Evolutionary conservation across 2,888 invertebrate genomes (phyloP), one percentile per base, ranked within the genome.

Genomic region (Griposia aprilina): DNA sequence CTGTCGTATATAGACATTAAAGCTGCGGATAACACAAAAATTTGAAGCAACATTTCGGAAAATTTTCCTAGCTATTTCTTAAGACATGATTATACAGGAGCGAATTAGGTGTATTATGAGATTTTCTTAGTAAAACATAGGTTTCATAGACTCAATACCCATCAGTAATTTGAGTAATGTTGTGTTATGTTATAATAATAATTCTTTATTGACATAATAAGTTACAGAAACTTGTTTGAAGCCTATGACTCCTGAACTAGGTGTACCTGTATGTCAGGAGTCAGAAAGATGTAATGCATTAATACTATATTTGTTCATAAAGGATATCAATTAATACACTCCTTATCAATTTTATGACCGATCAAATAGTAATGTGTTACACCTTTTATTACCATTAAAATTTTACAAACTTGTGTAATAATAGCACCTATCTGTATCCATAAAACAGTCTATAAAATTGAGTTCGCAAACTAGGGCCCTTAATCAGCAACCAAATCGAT

Each of bases 371-470:
- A 36, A 62, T 45, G 7, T 41, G 59, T 67, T 63, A 73, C 45
- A 63, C 7, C 55, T 74, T 81, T 78, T 74, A 85, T 63, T 67
- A 30, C 52, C 48, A 59, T 78, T 50, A 67, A 55, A 23, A 52
- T 74, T 76, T 76, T 76, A 79, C 59, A 76, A 81, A 76, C 48
- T 2, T 55, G n/a, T 50, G 10, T 50, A 23, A 76, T 76, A 57
- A 63, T 65, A 52, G 30, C 45, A 68, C 23, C 45, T 68, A 65
- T 52, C 4, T 71, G 3, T 45, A n/a, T 60, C 1, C 41, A 76
- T 77, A 84, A 81, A 75, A 75, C 63, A 63, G 72, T 76, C 60
- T 41, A 62, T 84, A 71, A 71, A 81, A 74, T 41, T 17, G 6
- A 72, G 10, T 81, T 45, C 36, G 10, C 68, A 30, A 68, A 52